A percentile compares a stretch with the other conserved stretches of the same genome.
phyloP scores from a whole-genome alignment of 2,113 vertebrate species.

The Pelvicachromis taeniatus region DNA sequence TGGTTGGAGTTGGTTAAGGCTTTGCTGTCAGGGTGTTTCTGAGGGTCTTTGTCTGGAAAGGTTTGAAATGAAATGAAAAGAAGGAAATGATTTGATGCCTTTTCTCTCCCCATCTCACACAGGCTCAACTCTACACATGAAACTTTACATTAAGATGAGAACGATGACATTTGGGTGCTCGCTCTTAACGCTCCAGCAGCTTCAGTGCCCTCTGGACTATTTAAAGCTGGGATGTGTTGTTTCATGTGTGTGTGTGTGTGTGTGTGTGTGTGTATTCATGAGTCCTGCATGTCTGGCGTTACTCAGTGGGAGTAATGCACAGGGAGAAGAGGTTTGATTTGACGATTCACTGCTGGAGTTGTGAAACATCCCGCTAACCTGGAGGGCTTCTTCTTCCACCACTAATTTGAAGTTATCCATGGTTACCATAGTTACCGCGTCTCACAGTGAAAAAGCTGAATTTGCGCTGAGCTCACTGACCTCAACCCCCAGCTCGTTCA shows the following conservation, averaged over 20 bases:
- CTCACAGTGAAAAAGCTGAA: background rate
- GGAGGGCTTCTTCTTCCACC: background rate
- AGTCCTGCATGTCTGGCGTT: background rate
- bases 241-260: background rate
- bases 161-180: slow-evolving; percentile 19
- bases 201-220: slow-evolving; percentile 12
- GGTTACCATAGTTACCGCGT: background rate
- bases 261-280: background rate
- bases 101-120: background rate
- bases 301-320: background rate
- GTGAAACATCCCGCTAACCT: slow-evolving; percentile 43
- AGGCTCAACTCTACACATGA: background rate
- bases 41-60: background rate
- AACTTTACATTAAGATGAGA: slow-evolving; percentile 43
- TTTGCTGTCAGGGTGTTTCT: background rate
- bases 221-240: slow-evolving; percentile 22
- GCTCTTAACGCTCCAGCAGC: background rate
- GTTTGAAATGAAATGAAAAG: background rate
- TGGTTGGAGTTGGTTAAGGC: background rate
- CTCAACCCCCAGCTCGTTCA: background rate
- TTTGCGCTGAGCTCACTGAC: background rate
- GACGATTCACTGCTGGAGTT: slow-evolving; percentile 32
- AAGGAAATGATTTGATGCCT: background rate
- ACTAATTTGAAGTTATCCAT: background rate
- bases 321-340: background rate